phyloP scores from a whole-genome alignment of 2,888 invertebrate species.

The Acheta domesticus region DNA sequence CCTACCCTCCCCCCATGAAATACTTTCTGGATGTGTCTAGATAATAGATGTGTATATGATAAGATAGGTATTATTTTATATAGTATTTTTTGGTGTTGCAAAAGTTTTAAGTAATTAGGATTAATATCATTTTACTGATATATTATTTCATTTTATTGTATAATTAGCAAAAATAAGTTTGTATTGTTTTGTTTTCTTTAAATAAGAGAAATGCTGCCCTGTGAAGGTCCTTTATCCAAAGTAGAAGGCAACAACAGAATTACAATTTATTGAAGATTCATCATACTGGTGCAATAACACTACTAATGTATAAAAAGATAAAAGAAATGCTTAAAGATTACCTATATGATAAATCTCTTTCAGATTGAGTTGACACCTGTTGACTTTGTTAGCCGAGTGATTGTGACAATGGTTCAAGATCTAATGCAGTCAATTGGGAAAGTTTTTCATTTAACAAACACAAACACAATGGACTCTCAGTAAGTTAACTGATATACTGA shows the following conservation, averaged over 20 bases:
- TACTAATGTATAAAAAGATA: too few relatives aligned
- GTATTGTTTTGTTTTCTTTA: too few relatives aligned
- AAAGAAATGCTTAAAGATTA: background rate
- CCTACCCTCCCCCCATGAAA: too few relatives aligned
- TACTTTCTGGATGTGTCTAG: too few relatives aligned
- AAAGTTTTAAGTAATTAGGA: background rate
- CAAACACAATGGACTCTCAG: conserved; percentile 38
- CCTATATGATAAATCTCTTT: conserved; percentile 32
- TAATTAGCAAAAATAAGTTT: background rate
- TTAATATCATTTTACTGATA: background rate
- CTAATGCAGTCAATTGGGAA: conserved; percentile 38
- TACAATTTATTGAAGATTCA: too few relatives aligned
- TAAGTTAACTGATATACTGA: conserved; percentile 30
- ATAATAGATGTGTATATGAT: too few relatives aligned
- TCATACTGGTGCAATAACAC: too few relatives aligned
- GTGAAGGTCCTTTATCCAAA: too few relatives aligned
- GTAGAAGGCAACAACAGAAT: too few relatives aligned
- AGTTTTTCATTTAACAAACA: conserved; percentile 40
- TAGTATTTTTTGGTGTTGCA: background rate
- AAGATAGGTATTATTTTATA: background rate
- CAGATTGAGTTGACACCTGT: conserved; percentile 41
- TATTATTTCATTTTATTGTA: background rate
- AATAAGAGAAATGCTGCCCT: too few relatives aligned
- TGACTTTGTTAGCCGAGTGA: conserved; percentile 39
- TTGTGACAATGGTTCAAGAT: conserved; percentile 37